Percentiles rank a stretch among this genome's conserved stretches.
These are phyloP conservation scores for Anoplolepis gracilipes DNA, from an alignment of 1,140 invertebrate species.

Conservation along the genomic window DNA sequence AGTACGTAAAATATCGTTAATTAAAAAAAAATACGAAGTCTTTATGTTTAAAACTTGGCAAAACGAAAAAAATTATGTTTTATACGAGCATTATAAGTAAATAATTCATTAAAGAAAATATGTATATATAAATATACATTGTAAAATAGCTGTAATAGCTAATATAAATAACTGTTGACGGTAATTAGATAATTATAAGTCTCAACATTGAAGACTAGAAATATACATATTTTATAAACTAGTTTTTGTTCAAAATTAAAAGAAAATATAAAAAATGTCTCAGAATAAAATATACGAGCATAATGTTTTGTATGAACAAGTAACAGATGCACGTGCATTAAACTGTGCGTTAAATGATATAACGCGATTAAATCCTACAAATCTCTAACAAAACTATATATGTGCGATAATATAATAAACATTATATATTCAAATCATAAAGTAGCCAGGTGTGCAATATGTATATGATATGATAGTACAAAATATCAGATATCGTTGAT, in stretches of 20 bases:
- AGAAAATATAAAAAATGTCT: not conserved
- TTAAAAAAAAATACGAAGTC: not conserved
- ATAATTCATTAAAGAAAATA: not conserved
- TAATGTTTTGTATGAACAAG: not conserved
- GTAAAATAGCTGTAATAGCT: not conserved
- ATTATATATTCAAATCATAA: not conserved
- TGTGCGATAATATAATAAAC: not conserved
- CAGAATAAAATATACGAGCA: not conserved
- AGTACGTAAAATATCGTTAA: not conserved
- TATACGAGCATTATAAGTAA: not conserved
- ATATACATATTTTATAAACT: too few relatives aligned
- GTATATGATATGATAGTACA: not conserved
- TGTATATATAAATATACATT: not conserved
- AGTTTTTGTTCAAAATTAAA: too few relatives aligned
- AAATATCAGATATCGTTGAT: constrained; percentile 10
- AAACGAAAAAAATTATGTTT: not conserved
- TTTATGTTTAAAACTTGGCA: not conserved
- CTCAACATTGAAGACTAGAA: not conserved
- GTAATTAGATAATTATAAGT: not conserved
- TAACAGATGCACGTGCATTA: not conserved
- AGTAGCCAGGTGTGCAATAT: not conserved
- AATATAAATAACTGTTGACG: not conserved
- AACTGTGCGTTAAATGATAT: not conserved
- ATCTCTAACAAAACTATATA: not conserved
- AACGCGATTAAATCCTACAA: not conserved